Conservation (phyloP, 2,888 invertebrate genomes). For the Endotricha flammealis region DNA sequence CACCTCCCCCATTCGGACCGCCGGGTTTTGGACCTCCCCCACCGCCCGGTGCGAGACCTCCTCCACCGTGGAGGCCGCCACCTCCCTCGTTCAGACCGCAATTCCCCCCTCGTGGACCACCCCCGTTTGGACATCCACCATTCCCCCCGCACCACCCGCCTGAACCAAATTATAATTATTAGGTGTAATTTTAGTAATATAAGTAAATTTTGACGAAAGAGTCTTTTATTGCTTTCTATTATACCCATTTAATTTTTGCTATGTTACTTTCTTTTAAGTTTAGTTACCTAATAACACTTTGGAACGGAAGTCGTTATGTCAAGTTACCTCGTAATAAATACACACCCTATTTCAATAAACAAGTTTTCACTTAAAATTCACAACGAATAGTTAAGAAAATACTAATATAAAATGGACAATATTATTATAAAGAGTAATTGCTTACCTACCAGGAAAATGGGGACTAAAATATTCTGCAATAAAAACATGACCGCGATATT, state of each 20-base stretch:
- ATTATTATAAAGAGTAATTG: too few relatives aligned
- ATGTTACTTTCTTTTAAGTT: neutral
- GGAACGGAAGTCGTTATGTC: too few relatives aligned
- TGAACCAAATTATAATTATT: constrained; percentile 72
- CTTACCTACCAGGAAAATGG: too few relatives aligned
- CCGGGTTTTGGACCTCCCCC: constrained; percentile 76
- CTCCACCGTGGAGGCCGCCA: constrained; percentile 83
- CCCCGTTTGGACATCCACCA: constrained; percentile 84
- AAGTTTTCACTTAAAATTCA: too few relatives aligned
- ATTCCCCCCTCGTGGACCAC: constrained; percentile 77
- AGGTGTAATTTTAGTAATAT: constrained; percentile 36
- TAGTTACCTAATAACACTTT: neutral
- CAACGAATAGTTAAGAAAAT: too few relatives aligned
- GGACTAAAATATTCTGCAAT: too few relatives aligned
- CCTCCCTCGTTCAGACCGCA: constrained; percentile 68
- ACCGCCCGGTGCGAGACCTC: constrained; percentile 78
- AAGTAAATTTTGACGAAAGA: constrained; percentile 20
- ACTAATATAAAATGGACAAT: too few relatives aligned
- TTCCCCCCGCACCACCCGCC: constrained; percentile 80
- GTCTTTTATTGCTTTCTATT: too few relatives aligned
- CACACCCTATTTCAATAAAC: too few relatives aligned
- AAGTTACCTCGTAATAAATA: too few relatives aligned
- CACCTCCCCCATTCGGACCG: constrained; percentile 47
- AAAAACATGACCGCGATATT: too few relatives aligned
- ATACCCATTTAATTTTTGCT: too few relatives aligned